Base-by-base conservation (phyloP, 2,888 invertebrate genomes). In the Rhingia campestris region DNA sequence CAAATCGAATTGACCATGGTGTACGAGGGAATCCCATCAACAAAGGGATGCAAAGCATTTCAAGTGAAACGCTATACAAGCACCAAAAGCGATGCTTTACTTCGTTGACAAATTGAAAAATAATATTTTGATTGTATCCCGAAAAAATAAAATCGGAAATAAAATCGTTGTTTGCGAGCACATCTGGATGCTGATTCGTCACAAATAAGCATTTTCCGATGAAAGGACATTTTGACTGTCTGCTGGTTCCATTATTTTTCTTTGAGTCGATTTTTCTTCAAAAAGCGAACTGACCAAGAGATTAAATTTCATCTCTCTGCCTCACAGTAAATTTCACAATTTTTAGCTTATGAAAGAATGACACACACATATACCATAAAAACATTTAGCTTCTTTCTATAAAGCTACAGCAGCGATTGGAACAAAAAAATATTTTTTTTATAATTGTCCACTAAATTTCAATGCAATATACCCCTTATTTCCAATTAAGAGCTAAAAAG, bases 361-460 rank as follows among this genome's bases (percentile, higher is more conserved):
- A n/a, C 6, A 41, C n/a, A 35, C 22, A 22, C 22, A 22, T 2
- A 22, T 22, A 14, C 7, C 9, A 51, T 35, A 33, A 22, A 37
- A 56, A 49, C 37, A 33, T 33, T 49, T 58, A 10, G 9, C 4
- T 43, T 30, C 41, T 6, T 5, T 30, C 6, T 4, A 12, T 30
- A 10, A 39, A 37, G 37, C 10, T n/a, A 4, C 9, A 10, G 7
- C 49, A 22, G 10, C 49, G 9, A 2, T 22, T 22, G 22, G 30
- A 12, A 12, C n/a, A 10, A 33, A 37, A 10, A 63, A 9, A 66
- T 70, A 77, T 67, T 61, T 53, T 77, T 73, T 82, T n/a, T n/a
- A n/a, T 77, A 79, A 79, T 73, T 82, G 82, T 79, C 79, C 82
- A 82, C 82, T 82, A 79, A 82, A 82, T 82, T 82, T 69, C 79